phyloP scores from a whole-genome alignment of 2,888 invertebrate genomes.

The Adelphocoris suturalis region DNA sequence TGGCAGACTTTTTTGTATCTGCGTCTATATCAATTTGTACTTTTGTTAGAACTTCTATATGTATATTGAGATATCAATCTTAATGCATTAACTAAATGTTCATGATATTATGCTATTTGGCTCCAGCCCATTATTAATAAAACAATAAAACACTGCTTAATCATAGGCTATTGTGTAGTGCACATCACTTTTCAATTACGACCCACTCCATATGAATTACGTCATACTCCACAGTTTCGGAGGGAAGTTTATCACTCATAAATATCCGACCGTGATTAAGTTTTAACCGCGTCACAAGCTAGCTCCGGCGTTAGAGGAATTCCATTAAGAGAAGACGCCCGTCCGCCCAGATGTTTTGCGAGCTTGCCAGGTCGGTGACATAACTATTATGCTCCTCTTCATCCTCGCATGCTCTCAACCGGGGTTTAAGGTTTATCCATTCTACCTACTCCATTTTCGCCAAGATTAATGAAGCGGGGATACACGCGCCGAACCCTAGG shows the following conservation, averaged over 20 bases:
- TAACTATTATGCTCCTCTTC: constrained; percentile 39
- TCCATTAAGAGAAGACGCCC: constrained; percentile 64
- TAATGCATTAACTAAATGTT: too few relatives aligned
- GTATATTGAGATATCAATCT: too few relatives aligned
- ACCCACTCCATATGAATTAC: neutral
- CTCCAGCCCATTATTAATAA: too few relatives aligned
- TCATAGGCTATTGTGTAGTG: too few relatives aligned
- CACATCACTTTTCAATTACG: neutral
- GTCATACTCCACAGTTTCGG: neutral
- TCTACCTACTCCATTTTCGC: neutral
- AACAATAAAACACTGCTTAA: too few relatives aligned
- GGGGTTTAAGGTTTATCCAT: constrained; percentile 4
- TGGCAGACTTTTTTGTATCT: too few relatives aligned
- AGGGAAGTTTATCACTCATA: neutral
- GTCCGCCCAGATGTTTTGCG: constrained; percentile 62
- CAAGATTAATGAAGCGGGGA: constrained; percentile 41
- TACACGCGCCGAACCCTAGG: neutral
- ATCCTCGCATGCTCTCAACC: neutral
- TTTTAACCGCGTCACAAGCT: constrained; percentile 66
- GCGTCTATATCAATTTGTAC: too few relatives aligned
- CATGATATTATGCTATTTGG: too few relatives aligned
- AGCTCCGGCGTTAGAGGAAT: constrained; percentile 45
- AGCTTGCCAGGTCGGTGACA: constrained; percentile 58
- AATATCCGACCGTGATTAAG: constrained; percentile 56
- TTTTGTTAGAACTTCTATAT: too few relatives aligned